Conservation (phyloP, 1,140 invertebrate species). For the Proctacanthus coquilletti region DNA sequence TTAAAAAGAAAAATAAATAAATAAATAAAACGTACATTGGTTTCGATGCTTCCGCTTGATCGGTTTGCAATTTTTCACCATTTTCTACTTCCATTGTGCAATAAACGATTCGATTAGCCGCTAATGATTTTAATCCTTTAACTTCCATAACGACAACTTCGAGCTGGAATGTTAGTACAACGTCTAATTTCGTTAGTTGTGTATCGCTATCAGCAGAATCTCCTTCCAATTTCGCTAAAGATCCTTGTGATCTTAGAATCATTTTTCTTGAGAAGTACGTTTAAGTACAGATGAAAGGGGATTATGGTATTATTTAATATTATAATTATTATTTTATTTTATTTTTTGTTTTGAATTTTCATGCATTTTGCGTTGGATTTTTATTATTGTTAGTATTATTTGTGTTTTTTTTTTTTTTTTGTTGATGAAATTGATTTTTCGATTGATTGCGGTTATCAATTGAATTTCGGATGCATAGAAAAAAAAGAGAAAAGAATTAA, state of each 20-base stretch:
- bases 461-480: too few relatives aligned
- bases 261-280: slow-evolving; percentile 15
- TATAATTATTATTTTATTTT: not conserved
- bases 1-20: slow-evolving; percentile 2
- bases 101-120: slow-evolving; percentile 95
- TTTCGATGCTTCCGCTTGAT: slow-evolving; percentile 97
- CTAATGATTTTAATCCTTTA: slow-evolving; percentile 89
- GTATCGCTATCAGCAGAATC: slow-evolving; percentile 82
- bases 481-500: not conserved
- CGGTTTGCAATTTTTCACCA: slow-evolving; percentile 95
- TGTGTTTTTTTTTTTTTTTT: too few relatives aligned
- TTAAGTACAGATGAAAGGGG: too few relatives aligned
- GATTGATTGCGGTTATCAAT: too few relatives aligned
- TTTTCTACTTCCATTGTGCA: slow-evolving; percentile 99
- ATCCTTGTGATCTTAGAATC: slow-evolving; percentile 69
- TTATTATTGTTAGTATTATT: too few relatives aligned
- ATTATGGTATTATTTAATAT: too few relatives aligned
- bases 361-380: too few relatives aligned
- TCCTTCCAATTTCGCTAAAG: slow-evolving; percentile 76
- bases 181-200: slow-evolving; percentile 89
- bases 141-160: slow-evolving; percentile 99
- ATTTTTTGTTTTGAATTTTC: slow-evolving; percentile 1
- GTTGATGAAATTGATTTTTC: not conserved
- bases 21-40: slow-evolving; percentile 61
- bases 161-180: slow-evolving; percentile 89